Base-by-base conservation (phyloP, 2,113 vertebrate species). In the Shinisaurus crocodilurus region DNA sequence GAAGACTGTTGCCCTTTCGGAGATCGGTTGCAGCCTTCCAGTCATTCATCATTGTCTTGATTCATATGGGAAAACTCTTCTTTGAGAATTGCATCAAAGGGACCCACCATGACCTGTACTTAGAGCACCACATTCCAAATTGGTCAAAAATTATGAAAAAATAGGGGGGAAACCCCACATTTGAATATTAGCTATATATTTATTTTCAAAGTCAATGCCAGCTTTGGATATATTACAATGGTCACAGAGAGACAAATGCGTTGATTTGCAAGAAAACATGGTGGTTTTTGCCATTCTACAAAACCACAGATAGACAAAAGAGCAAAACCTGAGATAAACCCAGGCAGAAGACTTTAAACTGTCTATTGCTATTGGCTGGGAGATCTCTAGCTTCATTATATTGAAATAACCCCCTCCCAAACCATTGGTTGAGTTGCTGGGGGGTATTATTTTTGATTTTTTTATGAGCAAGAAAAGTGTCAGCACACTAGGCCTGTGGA, bases 121-220 rank as follows among this genome's bases (percentile, higher is more conserved):
- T 94, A 87, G 93, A 90, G 82, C 95, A 93, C 90, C 85, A n/a
- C 88, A 86, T 94, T 96, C 94, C 91, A 94, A 95, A 95, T 89
- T 95, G 91, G 93, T 92, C 93, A 94, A 69, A 67, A 95, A 92
- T 91, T 94, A 95, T 85, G 48, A 85, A 95, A 93, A 88, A 93
- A 95, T 93, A 34, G 74, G 93, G 60, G 72, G 77, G 86, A 91
- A 86, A 88, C 90, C 16, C 63, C 9, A 29, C 25, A 76, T 77
- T 20, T 34, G 37, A 34, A 82, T 85, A 54, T 63, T 82, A 43
- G 76, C 50, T 63, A 65, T 84, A 16, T 84, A 57, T 57, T n/a
- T 50, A 34, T 40, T 86, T 13, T 69, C 57, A 45, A 88, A 85
- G 34, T 57, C 6, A 9, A 6, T 32, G 5, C 9, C 18, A 75